These are phyloP conservation scores for Laothoe populi DNA, from an alignment of 2,888 invertebrate genomes.

Conservation along the genomic window DNA sequence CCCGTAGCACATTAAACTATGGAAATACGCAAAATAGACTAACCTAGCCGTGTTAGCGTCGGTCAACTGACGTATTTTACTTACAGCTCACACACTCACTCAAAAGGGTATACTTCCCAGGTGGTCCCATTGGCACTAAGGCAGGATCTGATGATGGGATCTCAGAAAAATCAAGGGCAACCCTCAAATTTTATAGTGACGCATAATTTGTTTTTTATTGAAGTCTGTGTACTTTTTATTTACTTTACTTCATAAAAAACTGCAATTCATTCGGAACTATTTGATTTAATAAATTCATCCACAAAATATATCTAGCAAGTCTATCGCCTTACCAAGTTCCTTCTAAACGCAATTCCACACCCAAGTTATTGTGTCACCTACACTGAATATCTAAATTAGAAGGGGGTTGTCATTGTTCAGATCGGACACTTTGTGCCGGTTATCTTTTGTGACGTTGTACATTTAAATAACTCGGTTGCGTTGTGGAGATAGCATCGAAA, in stretches of 20 bases:
- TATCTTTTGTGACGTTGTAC: constrained; percentile 56
- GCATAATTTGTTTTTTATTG: no score
- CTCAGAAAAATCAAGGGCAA: no score
- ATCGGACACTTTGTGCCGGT: constrained; percentile 44
- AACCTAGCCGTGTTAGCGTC: no score
- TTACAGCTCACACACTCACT: no score
- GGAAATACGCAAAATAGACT: no score
- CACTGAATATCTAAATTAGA: constrained; percentile 46
- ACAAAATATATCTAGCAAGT: not conserved
- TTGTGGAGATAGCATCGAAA: constrained; percentile 64
- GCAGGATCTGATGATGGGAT: no score
- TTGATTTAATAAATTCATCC: not conserved
- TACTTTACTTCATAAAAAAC: not conserved
- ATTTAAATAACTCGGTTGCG: constrained; percentile 60
- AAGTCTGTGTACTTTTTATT: no score
- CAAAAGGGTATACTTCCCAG: no score
- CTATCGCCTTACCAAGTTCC: constrained; percentile 9
- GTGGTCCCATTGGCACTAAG: no score
- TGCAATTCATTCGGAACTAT: not conserved
- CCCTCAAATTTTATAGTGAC: no score
- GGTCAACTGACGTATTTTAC: no score
- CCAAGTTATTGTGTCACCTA: constrained; percentile 27
- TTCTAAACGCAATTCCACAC: constrained; percentile 7
- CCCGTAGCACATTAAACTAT: no score
- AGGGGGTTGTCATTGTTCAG: constrained; percentile 48